Base-by-base conservation (phyloP, 2,113 vertebrate species). In the Dendrocopos noguchii region DNA sequence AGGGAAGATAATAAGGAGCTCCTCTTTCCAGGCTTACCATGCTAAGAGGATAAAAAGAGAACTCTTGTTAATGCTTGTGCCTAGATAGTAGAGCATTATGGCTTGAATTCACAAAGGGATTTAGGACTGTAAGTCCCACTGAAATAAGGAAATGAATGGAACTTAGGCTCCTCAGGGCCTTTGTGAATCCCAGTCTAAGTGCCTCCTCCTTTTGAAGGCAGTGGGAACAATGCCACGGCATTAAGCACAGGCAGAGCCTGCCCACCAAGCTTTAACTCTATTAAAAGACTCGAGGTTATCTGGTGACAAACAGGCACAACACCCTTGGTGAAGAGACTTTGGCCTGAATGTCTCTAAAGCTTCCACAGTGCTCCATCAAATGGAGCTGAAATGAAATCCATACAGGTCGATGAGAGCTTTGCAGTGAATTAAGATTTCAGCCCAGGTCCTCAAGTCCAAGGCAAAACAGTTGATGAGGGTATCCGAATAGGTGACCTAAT, bases 91-190 rank as follows among this genome's bases (percentile, higher is more conserved):
- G 36, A 93, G 95, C 88, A 94, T 95, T 96, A 96, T 5, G 8
- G 85, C 77, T 94, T 91, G 80, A 92, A 94, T 78, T 93, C 95
- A 95, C 93, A 94, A 94, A 95, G 85, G 85, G 95, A 94, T 95
- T 96, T 96, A 95, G 88, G 61, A 90, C 73, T 93, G 52, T 94
- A 95, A 96, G 92, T 88, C 88, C 42, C 77, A 83, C 90, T 75
- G 90, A 95, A 93, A 95, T 95, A 92, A 86, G 76, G 90, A 96
- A 95, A 94, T 95, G 85, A 96, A 96, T 95, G 80, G 53, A 90
- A 88, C 92, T 94, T 67, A 90, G 73, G 50, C 42, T 94, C 88
- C 87, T 90, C 71, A 65, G 65, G 79, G 83, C 61, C 86, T 91
- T 90, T 86, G 42, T 78, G 80, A 83, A 85, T 86, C 70, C 76